Evolutionary conservation across 1,140 invertebrate species (phyloP).

Genomic region (Berghia stephanieae): DNA sequence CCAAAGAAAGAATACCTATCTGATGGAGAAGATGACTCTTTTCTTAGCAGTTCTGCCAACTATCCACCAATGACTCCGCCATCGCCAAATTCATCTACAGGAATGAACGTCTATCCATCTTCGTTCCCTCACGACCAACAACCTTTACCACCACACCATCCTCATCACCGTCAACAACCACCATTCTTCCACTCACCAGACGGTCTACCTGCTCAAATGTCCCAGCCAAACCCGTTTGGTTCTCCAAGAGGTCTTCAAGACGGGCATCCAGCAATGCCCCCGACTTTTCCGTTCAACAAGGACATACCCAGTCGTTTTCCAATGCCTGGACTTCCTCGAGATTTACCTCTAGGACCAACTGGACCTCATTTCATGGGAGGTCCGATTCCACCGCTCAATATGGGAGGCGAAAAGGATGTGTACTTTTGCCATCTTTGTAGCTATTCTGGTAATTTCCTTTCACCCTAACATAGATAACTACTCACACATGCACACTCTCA

Average conservation of each 20-base stretch:
- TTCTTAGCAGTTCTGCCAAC: no score
- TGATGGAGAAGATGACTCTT: no score
- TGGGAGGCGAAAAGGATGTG: slow-evolving; percentile 44
- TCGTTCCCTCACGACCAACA: neutral
- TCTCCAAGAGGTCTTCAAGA: slow-evolving; percentile 1
- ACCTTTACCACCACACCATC: neutral
- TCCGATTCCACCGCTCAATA: slow-evolving; percentile 31
- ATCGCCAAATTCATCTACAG: neutral
- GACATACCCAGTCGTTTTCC: neutral
- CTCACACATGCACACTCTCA: neutral
- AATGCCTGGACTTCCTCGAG: neutral
- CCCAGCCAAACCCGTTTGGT: neutral
- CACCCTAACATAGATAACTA: neutral
- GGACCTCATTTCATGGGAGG: slow-evolving; percentile 29
- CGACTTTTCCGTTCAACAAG: slow-evolving; percentile 13
- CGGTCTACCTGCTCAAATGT: neutral
- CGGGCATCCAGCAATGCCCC: neutral
- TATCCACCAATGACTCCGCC: neutral
- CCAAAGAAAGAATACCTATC: neutral
- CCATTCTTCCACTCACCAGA: neutral
- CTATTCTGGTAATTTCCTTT: slow-evolving; percentile 52
- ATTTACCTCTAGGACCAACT: neutral
- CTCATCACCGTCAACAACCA: neutral
- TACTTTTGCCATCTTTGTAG: slow-evolving; percentile 61
- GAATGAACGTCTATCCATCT: neutral